Conservation (phyloP, 2,113 vertebrate species). For the Campylorhamphus procurvoides region DNA sequence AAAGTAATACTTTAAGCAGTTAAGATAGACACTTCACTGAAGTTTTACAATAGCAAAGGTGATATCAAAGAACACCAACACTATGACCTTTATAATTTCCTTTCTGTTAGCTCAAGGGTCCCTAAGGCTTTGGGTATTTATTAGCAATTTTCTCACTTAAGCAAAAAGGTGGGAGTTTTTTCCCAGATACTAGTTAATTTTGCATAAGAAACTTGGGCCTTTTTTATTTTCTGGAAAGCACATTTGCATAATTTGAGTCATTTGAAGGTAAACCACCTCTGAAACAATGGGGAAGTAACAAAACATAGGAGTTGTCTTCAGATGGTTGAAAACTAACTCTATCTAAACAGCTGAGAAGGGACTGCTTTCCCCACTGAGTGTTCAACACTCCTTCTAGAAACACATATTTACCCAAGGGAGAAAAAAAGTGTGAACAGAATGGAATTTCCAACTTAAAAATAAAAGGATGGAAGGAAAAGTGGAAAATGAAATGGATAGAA, state of each 20-base stretch:
- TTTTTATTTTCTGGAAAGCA: not conserved
- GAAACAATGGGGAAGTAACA: not conserved
- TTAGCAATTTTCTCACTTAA: not conserved
- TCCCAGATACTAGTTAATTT: not conserved
- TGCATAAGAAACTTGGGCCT: not conserved
- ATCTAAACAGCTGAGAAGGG: not conserved
- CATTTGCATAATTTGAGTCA: not conserved
- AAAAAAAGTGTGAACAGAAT: not conserved
- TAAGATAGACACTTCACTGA: not conserved
- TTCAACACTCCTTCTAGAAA: not conserved
- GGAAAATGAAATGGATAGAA: not conserved
- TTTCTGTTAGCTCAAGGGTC: not conserved
- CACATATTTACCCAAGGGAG: not conserved
- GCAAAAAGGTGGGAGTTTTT: not conserved
- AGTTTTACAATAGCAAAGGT: not conserved
- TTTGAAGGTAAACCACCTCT: not conserved
- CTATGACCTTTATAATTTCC: not conserved
- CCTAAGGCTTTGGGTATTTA: not conserved
- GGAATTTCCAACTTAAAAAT: not conserved
- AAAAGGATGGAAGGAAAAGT: not conserved
- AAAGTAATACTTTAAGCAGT: not conserved
- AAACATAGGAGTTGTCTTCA: not conserved
- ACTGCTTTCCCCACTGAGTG: not conserved
- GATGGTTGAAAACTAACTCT: not conserved
- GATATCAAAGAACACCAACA: not conserved